These are phyloP conservation scores for Fringilla coelebs DNA, from an alignment of 2,797 vertebrate species.

Conservation along the genomic window DNA sequence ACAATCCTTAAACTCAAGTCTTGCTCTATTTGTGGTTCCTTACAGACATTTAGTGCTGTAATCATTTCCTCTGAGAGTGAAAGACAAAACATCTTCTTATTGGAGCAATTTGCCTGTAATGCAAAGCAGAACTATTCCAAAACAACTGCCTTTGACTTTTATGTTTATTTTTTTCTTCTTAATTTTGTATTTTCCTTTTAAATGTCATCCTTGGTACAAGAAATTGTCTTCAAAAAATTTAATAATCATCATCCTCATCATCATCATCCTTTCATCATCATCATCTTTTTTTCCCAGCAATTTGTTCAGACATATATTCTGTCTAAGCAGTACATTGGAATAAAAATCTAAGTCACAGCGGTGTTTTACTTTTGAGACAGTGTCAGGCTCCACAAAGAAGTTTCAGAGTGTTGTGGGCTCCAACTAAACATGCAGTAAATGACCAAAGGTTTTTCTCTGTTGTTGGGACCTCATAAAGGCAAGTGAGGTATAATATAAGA, in stretches of 20 bases:
- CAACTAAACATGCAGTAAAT: not conserved
- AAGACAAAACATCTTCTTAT: not conserved
- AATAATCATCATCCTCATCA: not conserved
- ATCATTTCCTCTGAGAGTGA: not conserved
- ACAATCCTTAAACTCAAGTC: not conserved
- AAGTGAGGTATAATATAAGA: not conserved
- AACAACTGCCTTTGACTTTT: not conserved
- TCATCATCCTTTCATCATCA: not conserved
- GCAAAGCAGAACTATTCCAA: not conserved
- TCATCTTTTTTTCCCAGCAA: not conserved
- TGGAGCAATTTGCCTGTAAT: not conserved
- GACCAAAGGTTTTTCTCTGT: not conserved
- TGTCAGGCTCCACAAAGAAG: not conserved
- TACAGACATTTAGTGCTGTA: not conserved
- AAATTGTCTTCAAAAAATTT: not conserved
- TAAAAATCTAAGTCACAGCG: not conserved
- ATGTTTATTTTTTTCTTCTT: not conserved
- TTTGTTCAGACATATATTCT: not conserved
- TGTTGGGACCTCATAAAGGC: not conserved
- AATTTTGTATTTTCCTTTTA: not conserved
- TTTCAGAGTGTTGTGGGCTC: not conserved
- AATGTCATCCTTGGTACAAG: not conserved
- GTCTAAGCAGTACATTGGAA: not conserved
- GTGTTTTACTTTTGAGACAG: not conserved
- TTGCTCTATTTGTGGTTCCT: constrained; percentile 18